These are phyloP conservation scores for Rhopalosiphum padi DNA, from an alignment of 1,140 invertebrate genomes.

Conservation along the genomic window DNA sequence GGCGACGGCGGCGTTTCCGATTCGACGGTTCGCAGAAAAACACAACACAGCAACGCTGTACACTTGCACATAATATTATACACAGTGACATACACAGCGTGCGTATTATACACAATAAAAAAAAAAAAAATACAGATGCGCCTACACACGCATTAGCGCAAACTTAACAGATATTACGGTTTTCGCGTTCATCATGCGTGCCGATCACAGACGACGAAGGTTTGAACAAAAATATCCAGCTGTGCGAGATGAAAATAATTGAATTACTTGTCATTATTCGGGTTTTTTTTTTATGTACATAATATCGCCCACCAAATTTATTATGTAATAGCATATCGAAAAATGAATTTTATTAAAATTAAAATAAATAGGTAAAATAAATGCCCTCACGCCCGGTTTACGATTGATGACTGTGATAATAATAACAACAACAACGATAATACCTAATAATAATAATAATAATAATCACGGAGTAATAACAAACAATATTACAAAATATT, in stretches of 20 bases:
- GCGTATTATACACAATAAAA: neutral
- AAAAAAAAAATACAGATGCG: neutral
- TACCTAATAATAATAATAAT: too few species aligned
- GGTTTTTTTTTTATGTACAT: too few species aligned
- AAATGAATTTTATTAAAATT: too few species aligned
- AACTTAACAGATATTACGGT: neutral
- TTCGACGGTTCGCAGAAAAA: conserved; percentile 6
- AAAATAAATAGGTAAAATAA: neutral
- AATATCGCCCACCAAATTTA: neutral
- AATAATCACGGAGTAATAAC: neutral
- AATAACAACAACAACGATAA: neutral
- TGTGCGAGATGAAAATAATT: neutral
- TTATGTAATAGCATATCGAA: neutral
- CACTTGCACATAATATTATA: neutral
- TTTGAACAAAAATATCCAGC: neutral
- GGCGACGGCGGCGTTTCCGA: neutral
- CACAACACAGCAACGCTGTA: neutral
- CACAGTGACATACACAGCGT: neutral
- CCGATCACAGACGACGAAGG: neutral
- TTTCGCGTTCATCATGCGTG: neutral
- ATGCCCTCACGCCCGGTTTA: neutral
- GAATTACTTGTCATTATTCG: neutral
- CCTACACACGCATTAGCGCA: neutral
- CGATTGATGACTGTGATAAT: neutral
- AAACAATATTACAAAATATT: too few species aligned